Percentiles rank a stretch among this genome's conserved stretches.
phyloP scores from a whole-genome alignment of 2,113 vertebrate species.

The Anthoscopus minutus region DNA sequence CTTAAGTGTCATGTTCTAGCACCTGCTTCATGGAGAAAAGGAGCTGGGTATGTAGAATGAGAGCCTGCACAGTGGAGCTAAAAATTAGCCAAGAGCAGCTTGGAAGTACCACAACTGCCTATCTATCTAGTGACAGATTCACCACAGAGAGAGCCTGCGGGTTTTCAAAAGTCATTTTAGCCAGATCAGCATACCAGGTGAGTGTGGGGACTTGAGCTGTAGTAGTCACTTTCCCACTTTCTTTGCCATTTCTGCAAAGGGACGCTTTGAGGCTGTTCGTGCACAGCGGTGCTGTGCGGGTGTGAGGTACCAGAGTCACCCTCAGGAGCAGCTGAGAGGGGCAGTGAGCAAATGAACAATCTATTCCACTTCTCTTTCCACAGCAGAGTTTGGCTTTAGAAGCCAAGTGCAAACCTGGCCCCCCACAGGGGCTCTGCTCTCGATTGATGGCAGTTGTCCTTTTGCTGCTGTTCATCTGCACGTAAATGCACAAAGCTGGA shows the following conservation, averaged over 20 bases:
- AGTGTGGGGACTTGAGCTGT: background rate
- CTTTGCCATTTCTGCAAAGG: background rate
- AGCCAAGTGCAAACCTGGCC: background rate
- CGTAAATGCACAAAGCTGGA: background rate
- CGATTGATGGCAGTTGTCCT: background rate
- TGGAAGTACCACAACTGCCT: background rate
- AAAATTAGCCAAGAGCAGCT: background rate
- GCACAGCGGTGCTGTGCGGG: rapidly evolving
- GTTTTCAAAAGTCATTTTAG: background rate
- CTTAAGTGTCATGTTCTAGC: background rate
- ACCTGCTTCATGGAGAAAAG: background rate
- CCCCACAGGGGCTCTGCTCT: background rate
- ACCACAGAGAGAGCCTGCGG: background rate
- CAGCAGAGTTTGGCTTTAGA: background rate
- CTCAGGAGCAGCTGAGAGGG: background rate
- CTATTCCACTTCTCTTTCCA: background rate
- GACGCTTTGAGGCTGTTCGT: background rate
- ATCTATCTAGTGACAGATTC: background rate
- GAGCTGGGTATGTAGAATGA: background rate
- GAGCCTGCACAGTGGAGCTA: background rate
- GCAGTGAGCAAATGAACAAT: rapidly evolving
- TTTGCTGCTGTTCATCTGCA: background rate
- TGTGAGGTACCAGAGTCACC: background rate
- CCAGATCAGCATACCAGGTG: background rate
- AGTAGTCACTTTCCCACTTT: background rate